Evolutionary conservation across 2,888 invertebrate species (phyloP), one percentile per base, ranked within the genome.

Genomic region (Neelides folsomi): DNA sequence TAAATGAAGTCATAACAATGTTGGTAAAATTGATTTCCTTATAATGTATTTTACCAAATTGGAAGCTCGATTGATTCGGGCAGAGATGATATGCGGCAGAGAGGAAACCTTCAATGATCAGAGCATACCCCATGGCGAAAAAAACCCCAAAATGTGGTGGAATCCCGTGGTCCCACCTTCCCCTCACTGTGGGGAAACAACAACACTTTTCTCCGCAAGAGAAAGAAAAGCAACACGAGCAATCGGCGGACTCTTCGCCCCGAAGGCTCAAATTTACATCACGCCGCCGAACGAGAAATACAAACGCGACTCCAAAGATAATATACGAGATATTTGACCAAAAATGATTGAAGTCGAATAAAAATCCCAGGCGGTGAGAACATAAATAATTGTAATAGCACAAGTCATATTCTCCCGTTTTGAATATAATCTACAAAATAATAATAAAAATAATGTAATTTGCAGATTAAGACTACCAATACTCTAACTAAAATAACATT

Each of bases 381-480:
- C 63, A 63, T 2, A 63, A 39, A 38, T 57, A 63, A 37, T 63
- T 63, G 46, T 61, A 63, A 52, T 60, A 63, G 50, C 61, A 63
- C 35, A 60, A 52, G 49, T 62, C 63, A 36, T 57, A 60, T 45
- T 61, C 61, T 19, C 61, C 63, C 1, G 63, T 63, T 41, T 53
- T 45, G 42, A 59, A 58, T 1, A 63, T 43, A 15, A 60, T 60
- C 56, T 59, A 38, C 15, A 36, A 49, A 19, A 37, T 36, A 52
- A 47, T 16, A 38, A n/a, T n/a, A n/a, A n/a, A n/a, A n/a, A n/a
- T n/a, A n/a, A n/a, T n/a, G n/a, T n/a, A n/a, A n/a, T n/a, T n/a
- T n/a, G n/a, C n/a, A n/a, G n/a, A n/a, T n/a, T n/a, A n/a, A n/a
- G n/a, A n/a, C n/a, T n/a, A 49, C 18, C 2, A 9, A 5, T 27